phyloP scores from a whole-genome alignment of 2,113 vertebrate species.

The Brachypteracias leptosomus region DNA sequence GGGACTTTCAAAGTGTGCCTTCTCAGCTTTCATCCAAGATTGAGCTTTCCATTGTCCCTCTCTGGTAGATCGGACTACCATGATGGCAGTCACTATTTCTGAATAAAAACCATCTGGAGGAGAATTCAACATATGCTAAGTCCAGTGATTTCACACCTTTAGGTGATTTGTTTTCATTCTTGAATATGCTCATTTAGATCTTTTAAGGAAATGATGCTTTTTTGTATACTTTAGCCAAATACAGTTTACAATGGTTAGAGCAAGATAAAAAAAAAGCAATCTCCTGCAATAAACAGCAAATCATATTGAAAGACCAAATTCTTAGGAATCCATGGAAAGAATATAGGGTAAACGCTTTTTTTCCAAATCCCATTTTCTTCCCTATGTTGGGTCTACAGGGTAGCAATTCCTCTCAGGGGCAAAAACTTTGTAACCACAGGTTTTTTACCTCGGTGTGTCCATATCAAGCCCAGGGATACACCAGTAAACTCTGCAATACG shows the following conservation, averaged over 20 bases:
- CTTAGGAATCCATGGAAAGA: not conserved
- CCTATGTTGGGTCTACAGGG: not conserved
- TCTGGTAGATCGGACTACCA: not conserved
- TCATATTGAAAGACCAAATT: not conserved
- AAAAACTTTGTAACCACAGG: not conserved
- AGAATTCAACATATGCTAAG: not conserved
- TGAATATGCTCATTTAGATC: not conserved
- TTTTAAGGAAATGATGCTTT: too few species aligned
- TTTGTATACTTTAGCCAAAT: not conserved
- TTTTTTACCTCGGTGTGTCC: not conserved
- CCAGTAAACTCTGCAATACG: not conserved
- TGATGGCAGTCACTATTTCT: not conserved
- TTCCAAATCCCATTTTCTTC: not conserved
- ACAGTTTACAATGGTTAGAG: not conserved
- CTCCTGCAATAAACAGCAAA: not conserved
- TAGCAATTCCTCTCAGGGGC: not conserved
- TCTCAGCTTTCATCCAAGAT: conserved; percentile 9
- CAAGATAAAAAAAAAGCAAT: not conserved
- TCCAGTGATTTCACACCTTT: not conserved
- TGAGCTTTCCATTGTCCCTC: not conserved
- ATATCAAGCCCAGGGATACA: not conserved
- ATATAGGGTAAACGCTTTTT: not conserved
- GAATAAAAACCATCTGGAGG: not conserved
- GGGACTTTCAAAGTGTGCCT: conserved; percentile 18
- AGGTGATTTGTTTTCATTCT: not conserved